These are phyloP conservation scores for Cynoglossus semilaevis DNA, from an alignment of 2,113 vertebrate genomes.

Conservation along the genomic window DNA sequence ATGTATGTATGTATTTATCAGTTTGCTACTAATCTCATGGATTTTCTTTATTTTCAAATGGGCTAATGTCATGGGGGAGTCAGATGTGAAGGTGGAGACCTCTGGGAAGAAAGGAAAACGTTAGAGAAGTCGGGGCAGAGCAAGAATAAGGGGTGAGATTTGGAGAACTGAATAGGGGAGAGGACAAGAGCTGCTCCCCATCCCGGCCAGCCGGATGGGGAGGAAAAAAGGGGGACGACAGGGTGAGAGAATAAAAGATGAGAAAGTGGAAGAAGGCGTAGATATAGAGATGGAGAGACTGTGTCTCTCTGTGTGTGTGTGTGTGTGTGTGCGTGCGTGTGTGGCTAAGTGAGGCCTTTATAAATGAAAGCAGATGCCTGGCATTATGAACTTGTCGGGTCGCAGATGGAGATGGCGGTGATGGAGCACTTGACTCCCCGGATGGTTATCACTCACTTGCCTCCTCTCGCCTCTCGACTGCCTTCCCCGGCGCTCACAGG, in stretches of 20 bases:
- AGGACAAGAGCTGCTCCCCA: constrained; percentile 41
- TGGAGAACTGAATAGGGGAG: constrained; percentile 51
- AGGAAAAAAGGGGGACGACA: constrained; percentile 11
- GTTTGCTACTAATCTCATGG: too few species aligned
- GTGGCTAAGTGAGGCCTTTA: constrained; percentile 84
- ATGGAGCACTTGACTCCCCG: constrained; percentile 87
- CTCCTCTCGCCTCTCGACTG: constrained; percentile 64
- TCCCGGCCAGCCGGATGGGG: constrained; percentile 45
- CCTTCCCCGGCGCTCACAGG: constrained; percentile 49
- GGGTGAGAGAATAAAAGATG: constrained; percentile 26
- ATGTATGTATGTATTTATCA: too few species aligned
- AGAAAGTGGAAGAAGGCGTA: constrained; percentile 15
- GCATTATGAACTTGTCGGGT: constrained; percentile 93
- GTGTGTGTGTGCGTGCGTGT: too few species aligned
- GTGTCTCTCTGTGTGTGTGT: constrained; percentile 25
- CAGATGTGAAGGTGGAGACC: not conserved
- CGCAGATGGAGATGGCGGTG: constrained; percentile 87
- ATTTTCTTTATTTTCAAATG: too few species aligned
- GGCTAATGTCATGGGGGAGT: not conserved
- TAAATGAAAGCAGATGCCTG: constrained; percentile 97
- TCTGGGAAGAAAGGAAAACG: not conserved
- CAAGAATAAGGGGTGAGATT: constrained; percentile 34
- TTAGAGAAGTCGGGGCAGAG: constrained; percentile 15
- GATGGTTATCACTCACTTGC: constrained; percentile 89
- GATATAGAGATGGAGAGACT: constrained; percentile 29